A percentile compares a stretch with the other conserved stretches of the same genome.
Conservation (phyloP, 2,113 vertebrate species). For the Sphyrna mokarran region DNA sequence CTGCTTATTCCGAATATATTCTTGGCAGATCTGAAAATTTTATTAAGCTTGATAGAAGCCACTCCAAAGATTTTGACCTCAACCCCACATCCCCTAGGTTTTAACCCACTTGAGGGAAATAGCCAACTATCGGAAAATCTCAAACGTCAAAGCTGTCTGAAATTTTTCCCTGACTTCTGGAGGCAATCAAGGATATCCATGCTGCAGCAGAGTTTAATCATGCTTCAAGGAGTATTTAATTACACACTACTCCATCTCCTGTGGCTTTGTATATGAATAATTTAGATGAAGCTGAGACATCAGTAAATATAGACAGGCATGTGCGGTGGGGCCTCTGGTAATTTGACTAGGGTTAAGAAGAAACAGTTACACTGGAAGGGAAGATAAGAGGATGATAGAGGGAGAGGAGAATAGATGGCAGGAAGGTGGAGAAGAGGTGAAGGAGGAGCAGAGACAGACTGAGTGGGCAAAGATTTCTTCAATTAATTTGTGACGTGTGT, state of each 20-base stretch:
- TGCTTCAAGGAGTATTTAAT: neutral
- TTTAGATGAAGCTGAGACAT: neutral
- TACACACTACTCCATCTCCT: neutral
- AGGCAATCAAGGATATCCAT: neutral
- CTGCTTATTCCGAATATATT: neutral
- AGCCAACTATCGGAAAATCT: neutral
- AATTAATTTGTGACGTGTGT: too few relatives aligned
- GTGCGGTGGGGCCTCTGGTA: neutral
- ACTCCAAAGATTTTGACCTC: neutral
- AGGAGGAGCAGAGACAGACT: neutral
- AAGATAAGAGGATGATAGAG: neutral
- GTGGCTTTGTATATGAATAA: neutral
- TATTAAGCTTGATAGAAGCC: neutral
- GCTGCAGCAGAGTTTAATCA: neutral
- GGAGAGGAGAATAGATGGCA: neutral
- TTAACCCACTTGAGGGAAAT: neutral
- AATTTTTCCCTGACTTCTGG: slow-evolving; percentile 1
- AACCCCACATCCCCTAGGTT: neutral
- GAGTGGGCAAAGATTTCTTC: neutral
- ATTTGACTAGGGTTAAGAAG: neutral
- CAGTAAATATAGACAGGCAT: neutral
- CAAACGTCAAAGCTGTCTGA: neutral
- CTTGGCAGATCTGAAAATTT: too few relatives aligned
- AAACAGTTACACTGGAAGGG: neutral
- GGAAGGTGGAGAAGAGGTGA: neutral